Percentiles rank a stretch among this genome's conserved stretches.
These are phyloP conservation scores for Quadriops clusia DNA, from an alignment of 2,888 invertebrate genomes.

Conservation along the genomic window DNA sequence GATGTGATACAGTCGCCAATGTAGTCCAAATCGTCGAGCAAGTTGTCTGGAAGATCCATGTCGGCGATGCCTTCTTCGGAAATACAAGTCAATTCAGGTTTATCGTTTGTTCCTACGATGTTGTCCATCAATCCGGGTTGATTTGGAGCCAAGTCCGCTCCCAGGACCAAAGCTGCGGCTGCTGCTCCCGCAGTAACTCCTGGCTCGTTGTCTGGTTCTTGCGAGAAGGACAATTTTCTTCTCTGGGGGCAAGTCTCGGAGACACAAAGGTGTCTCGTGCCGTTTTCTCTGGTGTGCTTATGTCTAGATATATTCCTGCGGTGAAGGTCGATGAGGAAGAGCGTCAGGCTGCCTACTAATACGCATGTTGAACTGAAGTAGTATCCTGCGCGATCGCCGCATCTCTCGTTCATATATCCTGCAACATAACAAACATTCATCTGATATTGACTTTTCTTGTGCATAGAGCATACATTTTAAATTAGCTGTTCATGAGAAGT, in stretches of 20 bases:
- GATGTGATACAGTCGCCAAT: slow-evolving; percentile 75
- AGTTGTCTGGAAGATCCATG: slow-evolving; percentile 69
- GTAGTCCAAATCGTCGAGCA: slow-evolving; percentile 67
- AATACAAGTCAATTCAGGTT: slow-evolving; percentile 70
- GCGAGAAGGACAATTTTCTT: slow-evolving; percentile 44
- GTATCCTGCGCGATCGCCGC: slow-evolving; percentile 68
- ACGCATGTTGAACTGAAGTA: slow-evolving; percentile 74
- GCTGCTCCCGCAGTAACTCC: slow-evolving; percentile 40
- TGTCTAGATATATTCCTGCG: slow-evolving; percentile 56
- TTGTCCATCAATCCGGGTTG: slow-evolving; percentile 38
- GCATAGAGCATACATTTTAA: too few species aligned
- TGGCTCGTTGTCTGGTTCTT: slow-evolving; percentile 45
- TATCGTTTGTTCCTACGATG: slow-evolving; percentile 41
- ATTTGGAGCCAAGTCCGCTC: slow-evolving; percentile 37
- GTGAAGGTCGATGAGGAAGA: slow-evolving; percentile 73
- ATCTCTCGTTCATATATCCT: slow-evolving; percentile 72
- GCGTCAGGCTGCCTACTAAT: slow-evolving; percentile 60
- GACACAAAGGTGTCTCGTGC: slow-evolving; percentile 44
- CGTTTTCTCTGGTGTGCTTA: slow-evolving; percentile 53
- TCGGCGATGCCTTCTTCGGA: slow-evolving; percentile 77
- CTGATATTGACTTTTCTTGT: too few species aligned
- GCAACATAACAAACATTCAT: slow-evolving; percentile 24
- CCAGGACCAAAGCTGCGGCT: slow-evolving; percentile 42
- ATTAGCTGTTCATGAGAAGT: too few species aligned
- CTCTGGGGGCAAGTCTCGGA: slow-evolving; percentile 46